Evolutionary conservation across 1,140 invertebrate genomes (phyloP), one percentile per base, ranked within the genome.

Genomic region (Leptestheria dahalacensis): DNA sequence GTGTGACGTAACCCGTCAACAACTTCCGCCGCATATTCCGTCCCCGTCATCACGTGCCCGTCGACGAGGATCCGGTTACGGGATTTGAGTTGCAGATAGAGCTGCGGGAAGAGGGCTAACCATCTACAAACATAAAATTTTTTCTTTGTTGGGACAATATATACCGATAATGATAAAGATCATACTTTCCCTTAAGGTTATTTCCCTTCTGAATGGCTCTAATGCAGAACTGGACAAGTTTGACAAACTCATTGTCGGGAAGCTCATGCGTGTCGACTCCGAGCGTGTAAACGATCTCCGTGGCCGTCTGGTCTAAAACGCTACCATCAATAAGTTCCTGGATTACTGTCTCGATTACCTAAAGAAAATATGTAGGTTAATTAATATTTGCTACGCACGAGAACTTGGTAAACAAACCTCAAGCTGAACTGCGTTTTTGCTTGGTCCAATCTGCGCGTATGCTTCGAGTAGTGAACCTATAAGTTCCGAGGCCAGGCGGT

Each of bases 111-210:
- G 0, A 55, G 28, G 26, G 53, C 21, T 12, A 55, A 28, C 53
- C 53, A 55, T 20, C 53, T 55, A 50, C 23, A 26, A 53, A 18
- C 21, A 26, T 4, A 25, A 21, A 53, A 25, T 53, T 53, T 11
- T 18, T 26, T 26, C 29, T 15, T 26, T 26, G 1, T 26, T 25
- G 2, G 18, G 6, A 41, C 9, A 26, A 25, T n/a, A 24, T 2
- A 24, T n/a, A 15, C n/a, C 18, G 18, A 54, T 10, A 50, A 50
- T 26, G 9, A 24, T 51, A 25, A 25, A 6, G 9, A 12, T 29
- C 53, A 29, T 28, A 55, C 53, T 55, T 55, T 55, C 53, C 53
- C 53, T 29, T 55, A 18, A 55, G 25, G 28, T 55, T 55, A 29
- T 55, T 55, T n/a, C 53, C 53, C 1, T 29, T 55, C 26, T 55